Evolutionary conservation across 2,113 vertebrate genomes (phyloP).

Genomic region (Rhinolophus ferrumequinum): DNA sequence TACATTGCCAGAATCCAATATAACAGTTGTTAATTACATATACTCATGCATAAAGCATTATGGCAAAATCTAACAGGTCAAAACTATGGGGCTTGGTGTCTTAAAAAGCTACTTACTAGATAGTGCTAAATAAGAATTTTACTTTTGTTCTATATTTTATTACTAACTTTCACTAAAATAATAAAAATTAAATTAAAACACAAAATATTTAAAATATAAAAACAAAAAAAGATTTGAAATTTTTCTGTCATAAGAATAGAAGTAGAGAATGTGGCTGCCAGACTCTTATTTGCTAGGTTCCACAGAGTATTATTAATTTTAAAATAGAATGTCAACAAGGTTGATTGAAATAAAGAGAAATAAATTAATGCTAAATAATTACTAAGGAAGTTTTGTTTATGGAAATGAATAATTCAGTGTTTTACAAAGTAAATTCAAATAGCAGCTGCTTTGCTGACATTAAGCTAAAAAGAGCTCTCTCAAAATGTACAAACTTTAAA

Average conservation of each 20-base stretch:
- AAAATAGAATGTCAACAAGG: slow-evolving; percentile 72
- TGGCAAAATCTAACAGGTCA: slow-evolving; percentile 8
- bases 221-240: not conserved
- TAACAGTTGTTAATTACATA: not conserved
- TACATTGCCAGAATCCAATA: not conserved
- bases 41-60: not conserved
- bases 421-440: slow-evolving; percentile 77
- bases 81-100: not conserved
- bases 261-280: not conserved
- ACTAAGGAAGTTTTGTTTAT: slow-evolving; percentile 83
- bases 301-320: slow-evolving; percentile 75
- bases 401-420: slow-evolving; percentile 84
- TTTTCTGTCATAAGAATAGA: not conserved
- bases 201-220: not conserved
- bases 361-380: slow-evolving; percentile 83
- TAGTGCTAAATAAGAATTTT: not conserved
- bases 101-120: not conserved
- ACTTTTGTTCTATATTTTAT: slow-evolving; percentile 33
- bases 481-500: slow-evolving; percentile 69
- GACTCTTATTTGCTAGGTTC: slow-evolving; percentile 49
- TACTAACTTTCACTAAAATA: slow-evolving; percentile 40
- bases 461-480: slow-evolving; percentile 73
- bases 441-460: slow-evolving; percentile 80
- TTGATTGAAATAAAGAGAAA: slow-evolving; percentile 78
- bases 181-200: not conserved